Percentiles rank a stretch among this genome's conserved stretches.
Conservation (phyloP, 1,140 invertebrate species). For the Drosophila teissieri region DNA sequence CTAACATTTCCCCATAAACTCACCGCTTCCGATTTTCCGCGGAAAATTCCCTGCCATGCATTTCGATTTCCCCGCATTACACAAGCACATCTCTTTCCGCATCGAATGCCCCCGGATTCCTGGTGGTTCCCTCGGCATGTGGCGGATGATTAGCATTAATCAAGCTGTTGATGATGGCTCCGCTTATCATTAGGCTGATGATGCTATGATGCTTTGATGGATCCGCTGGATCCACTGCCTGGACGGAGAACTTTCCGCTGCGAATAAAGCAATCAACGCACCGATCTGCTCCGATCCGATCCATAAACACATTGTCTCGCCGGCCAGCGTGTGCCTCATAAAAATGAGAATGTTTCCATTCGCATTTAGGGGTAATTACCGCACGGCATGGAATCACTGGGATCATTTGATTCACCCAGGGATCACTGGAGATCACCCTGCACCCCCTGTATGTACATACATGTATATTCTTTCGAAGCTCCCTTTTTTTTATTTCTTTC, state of each 20-base stretch:
- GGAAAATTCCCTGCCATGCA: no score
- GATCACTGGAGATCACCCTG: constrained; percentile 8
- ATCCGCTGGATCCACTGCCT: neutral
- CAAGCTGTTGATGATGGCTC: constrained; percentile 41
- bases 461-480: no score
- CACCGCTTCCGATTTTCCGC: neutral
- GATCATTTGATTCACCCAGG: constrained; percentile 9
- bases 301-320: constrained; percentile 32
- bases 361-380: constrained; percentile 25
- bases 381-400: constrained; percentile 23
- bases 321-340: constrained; percentile 21
- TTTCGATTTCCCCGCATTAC: neutral
- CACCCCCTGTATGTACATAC: neutral
- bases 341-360: constrained; percentile 41
- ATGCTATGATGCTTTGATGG: constrained; percentile 12
- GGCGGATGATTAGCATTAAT: constrained; percentile 53
- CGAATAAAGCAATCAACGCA: constrained; percentile 37
- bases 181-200: constrained; percentile 47
- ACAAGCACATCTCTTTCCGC: neutral
- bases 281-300: constrained; percentile 11
- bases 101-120: neutral
- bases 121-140: constrained; percentile 11
- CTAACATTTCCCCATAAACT: neutral
- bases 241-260: constrained; percentile 44
- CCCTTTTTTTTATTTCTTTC: no score